These are phyloP conservation scores for Vulpes ferrilata DNA, from an alignment of 2,113 vertebrate genomes.

Conservation along the genomic window DNA sequence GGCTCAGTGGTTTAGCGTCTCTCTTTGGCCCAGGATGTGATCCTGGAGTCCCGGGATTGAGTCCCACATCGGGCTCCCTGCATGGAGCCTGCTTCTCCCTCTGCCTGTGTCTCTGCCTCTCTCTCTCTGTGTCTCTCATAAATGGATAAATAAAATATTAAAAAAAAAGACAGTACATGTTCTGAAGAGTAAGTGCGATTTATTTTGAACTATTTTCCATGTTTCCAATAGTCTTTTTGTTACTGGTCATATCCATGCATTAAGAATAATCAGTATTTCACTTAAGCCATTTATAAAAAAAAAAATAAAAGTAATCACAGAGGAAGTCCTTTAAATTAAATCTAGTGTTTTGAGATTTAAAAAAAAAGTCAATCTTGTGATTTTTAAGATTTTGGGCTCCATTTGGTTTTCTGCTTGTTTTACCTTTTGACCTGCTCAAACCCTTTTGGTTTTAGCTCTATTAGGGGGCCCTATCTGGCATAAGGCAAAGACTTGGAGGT, in stretches of 20 bases:
- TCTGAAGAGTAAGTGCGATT: not conserved
- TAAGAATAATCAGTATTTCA: constrained; percentile 18
- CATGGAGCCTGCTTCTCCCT: too few species aligned
- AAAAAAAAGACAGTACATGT: not conserved
- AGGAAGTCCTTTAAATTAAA: constrained; percentile 43
- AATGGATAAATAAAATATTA: too few species aligned
- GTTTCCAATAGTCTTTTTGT: not conserved
- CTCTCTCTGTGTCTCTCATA: too few species aligned
- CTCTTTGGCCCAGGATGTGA: too few species aligned
- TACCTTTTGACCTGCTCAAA: not conserved
- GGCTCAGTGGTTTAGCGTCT: too few species aligned
- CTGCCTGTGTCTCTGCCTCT: too few species aligned
- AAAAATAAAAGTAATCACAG: constrained; percentile 14
- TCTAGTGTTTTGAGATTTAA: not conserved
- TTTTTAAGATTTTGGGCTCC: not conserved
- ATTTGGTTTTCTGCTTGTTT: constrained; percentile 50
- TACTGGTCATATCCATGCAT: not conserved
- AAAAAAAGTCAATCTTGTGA: not conserved
- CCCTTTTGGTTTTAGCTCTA: not conserved
- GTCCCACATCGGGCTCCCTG: too few species aligned
- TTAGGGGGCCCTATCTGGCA: not conserved
- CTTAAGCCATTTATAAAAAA: not conserved
- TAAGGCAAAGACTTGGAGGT: not conserved
- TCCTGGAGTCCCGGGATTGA: too few species aligned
- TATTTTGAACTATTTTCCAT: constrained; percentile 15